A percentile compares a stretch with the other conserved stretches of the same genome.
phyloP scores from a whole-genome alignment of 2,888 invertebrate genomes.

The Lordiphosa andalusiaca region DNA sequence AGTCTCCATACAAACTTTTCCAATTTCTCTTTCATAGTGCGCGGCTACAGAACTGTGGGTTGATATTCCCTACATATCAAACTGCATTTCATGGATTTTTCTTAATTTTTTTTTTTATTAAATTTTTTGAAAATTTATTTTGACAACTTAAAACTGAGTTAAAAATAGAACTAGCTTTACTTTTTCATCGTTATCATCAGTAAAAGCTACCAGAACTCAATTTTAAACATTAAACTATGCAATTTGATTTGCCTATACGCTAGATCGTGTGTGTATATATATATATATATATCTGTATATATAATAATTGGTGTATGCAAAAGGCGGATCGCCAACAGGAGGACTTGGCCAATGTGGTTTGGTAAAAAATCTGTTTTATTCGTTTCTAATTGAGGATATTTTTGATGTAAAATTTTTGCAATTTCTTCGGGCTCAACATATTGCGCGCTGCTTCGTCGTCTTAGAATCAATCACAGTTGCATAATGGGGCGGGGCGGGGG shows the following conservation, averaged over 20 bases:
- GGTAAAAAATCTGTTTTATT: constrained; percentile 12
- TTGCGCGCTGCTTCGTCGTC: constrained; percentile 54
- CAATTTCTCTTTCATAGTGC: too few species aligned
- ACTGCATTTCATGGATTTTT: not conserved
- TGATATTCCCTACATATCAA: not conserved
- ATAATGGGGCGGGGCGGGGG: constrained; percentile 22
- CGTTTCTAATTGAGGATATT: not conserved
- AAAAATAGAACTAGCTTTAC: constrained; percentile 12
- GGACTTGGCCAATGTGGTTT: constrained; percentile 18
- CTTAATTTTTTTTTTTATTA: not conserved
- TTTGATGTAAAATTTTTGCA: constrained; percentile 9
- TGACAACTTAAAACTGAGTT: constrained; percentile 10
- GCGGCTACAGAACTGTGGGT: too few species aligned
- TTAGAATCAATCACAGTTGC: constrained; percentile 66
- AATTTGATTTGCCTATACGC: constrained; percentile 53
- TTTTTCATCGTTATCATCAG: constrained; percentile 27
- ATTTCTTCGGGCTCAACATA: constrained; percentile 27
- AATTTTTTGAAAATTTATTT: constrained; percentile 26
- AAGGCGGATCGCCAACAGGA: constrained; percentile 34
- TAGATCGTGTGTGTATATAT: constrained; percentile 31
- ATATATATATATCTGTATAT: constrained; percentile 33
- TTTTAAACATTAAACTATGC: constrained; percentile 50
- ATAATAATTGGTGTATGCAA: constrained; percentile 42
- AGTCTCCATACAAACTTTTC: too few species aligned
- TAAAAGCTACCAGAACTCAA: constrained; percentile 36